Conservation (phyloP, 2,888 invertebrate species). For the Lydus trimaculatus region DNA sequence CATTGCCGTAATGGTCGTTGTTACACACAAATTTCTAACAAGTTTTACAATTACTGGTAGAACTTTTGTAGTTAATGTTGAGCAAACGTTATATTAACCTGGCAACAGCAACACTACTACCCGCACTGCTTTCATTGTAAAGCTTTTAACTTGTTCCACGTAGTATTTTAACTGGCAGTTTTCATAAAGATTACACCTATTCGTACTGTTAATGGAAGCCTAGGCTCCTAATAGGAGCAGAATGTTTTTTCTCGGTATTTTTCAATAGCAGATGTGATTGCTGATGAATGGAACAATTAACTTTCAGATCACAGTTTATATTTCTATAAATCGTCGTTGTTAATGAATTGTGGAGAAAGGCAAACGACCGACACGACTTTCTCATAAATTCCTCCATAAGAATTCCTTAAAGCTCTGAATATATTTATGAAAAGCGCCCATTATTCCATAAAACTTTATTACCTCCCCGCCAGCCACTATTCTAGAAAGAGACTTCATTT, state of each 20-base stretch:
- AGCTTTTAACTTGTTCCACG: constrained; percentile 33
- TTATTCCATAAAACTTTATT: constrained; percentile 38
- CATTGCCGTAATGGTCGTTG: constrained; percentile 53
- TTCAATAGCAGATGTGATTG: neutral
- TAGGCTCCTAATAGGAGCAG: too few species aligned
- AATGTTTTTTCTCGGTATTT: neutral
- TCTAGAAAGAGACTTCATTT: constrained; percentile 32
- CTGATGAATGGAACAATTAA: neutral
- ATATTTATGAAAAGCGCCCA: constrained; percentile 29
- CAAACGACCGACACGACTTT: constrained; percentile 8
- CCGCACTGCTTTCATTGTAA: constrained; percentile 43
- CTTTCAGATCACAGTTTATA: neutral
- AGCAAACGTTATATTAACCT: constrained; percentile 52
- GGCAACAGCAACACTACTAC: constrained; percentile 41
- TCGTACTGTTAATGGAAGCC: neutral
- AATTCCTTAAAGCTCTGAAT: constrained; percentile 26
- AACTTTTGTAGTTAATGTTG: constrained; percentile 57
- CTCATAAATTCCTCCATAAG: constrained; percentile 23
- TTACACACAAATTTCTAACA: constrained; percentile 56
- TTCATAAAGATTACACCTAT: neutral
- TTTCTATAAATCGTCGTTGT: constrained; percentile 7
- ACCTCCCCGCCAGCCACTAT: constrained; percentile 15
- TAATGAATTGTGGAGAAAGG: constrained; percentile 3
- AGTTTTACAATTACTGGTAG: constrained; percentile 58
- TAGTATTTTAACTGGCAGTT: neutral